Base-by-base conservation (phyloP, 2,113 vertebrate genomes). In the Nyctibius bracteatus region DNA sequence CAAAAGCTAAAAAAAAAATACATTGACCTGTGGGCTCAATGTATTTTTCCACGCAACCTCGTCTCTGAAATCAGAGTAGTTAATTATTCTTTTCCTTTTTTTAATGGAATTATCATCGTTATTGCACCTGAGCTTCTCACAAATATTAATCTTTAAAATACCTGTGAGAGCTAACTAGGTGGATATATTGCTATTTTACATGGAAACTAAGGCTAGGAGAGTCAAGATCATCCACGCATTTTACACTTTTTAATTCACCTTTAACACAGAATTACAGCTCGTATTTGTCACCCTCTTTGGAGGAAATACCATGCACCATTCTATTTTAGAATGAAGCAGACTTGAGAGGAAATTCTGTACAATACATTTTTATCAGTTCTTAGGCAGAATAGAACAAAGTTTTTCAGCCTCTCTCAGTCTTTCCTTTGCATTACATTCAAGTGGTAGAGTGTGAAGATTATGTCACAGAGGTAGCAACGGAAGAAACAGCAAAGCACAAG, bases 121-220 rank as follows among this genome's bases (percentile, higher is more conserved):
- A 80, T 43, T 88, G 14, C 14, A 72, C 12, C 11, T 15, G 12
- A 77, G 20, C 17, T 44, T 70, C 23, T 96, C 28, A 68, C 3
- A 37, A 46, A 70, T 18, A 24, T 59, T 68, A 22, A 35, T 39
- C 14, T 72, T 41, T 51, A 46, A 72, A 90, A 81, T 33, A 59
- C 9, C 2, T 2, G 2, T 27, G 41, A 62, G 2, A 54, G 2
- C 5, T 72, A 82, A 71, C 8, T 30, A 35, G 30, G 1, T 59
- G 17, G 39, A 68, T 31, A 52, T 39, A 61, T 55, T 59, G 18
- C 4, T 68, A 1, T 52, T 72, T 83, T 80, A 65, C 3, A 57
- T 58, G n/a, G 8, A 92, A 83, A 63, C 13, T 57, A 23, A n/a
- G 39, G 12, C 20, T 72, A 49, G 14, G 16, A 83, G 12, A 68